Base-by-base conservation (phyloP, 1,140 invertebrate species). In the Homarus americanus region DNA sequence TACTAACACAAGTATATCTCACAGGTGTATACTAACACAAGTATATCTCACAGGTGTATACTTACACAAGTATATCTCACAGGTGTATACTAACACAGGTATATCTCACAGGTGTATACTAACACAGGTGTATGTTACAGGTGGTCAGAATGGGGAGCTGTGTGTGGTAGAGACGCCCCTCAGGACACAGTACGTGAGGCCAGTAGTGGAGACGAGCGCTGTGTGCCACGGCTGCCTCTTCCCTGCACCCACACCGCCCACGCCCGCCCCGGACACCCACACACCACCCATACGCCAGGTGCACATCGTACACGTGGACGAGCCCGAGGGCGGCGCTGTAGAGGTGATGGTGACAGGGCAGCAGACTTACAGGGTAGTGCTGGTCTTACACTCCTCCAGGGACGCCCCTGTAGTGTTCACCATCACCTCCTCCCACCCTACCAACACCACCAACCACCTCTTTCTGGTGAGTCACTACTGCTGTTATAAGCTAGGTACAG, bases 161-260 rank as follows among this genome's bases (percentile, higher is more conserved):
- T 91, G 90, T 58, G 90, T 91, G 53, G 90, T 91, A 49, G 90
- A 91, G 76, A 86, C 83, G 9, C 90, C 90, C 1, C 40, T 91
- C 32, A 86, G 80, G 83, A 91, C 90, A 9, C 82, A 73, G 7
- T 91, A 86, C 75, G 85, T 91, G 41, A 63, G 73, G 9, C 76
- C 90, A n/a, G 76, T 91, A 24, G 82, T 91, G n/a, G 82, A 91
- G 73, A 80, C 24, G 20, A 20, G 28, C 72, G 58, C 90, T 38
- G 28, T 44, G 28, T 91, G 90, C 9, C 49, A 49, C 32, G 82
- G 83, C 72, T 91, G 90, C 63, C 73, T 44, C 49, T 86, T 73
- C 32, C 83, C 66, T 7, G 24, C n/a, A n/a, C 49, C 28, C 58
- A 72, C 82, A 36, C 40, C 82, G 49, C 58, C 58, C 58, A 36